These are phyloP conservation scores for Sminthopsis crassicaudata DNA, from an alignment of 2,113 vertebrate genomes.

Conservation along the genomic window DNA sequence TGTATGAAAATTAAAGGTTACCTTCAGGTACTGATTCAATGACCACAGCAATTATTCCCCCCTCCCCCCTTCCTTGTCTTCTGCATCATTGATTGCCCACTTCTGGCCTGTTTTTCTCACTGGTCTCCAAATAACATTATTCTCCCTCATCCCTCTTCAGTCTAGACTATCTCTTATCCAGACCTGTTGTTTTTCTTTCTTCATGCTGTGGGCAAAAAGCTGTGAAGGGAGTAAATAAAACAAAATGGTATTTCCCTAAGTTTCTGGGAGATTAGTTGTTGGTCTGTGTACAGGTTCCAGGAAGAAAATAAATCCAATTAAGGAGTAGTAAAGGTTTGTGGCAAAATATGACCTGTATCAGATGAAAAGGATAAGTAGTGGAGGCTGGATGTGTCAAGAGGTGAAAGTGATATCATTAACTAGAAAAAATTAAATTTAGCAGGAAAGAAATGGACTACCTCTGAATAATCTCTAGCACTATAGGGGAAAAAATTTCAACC, in stretches of 20 bases:
- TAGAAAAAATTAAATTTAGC: neutral
- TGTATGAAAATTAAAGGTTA: constrained; percentile 17
- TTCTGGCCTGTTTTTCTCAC: constrained; percentile 31
- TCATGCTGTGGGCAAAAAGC: constrained; percentile 7
- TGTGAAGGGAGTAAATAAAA: neutral
- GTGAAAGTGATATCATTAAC: neutral
- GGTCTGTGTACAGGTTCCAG: neutral
- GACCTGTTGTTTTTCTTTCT: constrained; percentile 52
- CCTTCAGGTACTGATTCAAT: neutral
- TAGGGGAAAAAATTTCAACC: constrained; percentile 14
- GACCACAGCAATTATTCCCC: neutral
- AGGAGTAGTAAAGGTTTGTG: neutral
- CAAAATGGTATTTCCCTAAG: neutral
- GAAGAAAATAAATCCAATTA: neutral
- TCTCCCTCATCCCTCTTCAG: constrained; percentile 33
- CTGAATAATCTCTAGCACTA: neutral
- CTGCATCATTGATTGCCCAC: constrained; percentile 23
- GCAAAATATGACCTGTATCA: constrained; percentile 11
- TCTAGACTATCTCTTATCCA: constrained; percentile 39
- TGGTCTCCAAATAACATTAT: constrained; percentile 56
- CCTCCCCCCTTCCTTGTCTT: neutral
- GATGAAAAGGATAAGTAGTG: constrained; percentile 11
- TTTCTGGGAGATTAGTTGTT: constrained; percentile 23
- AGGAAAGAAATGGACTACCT: constrained; percentile 10
- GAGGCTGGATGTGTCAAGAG: neutral